Evolutionary conservation across 2,888 invertebrate genomes (phyloP).

Genomic region (Dryococelus australis): DNA sequence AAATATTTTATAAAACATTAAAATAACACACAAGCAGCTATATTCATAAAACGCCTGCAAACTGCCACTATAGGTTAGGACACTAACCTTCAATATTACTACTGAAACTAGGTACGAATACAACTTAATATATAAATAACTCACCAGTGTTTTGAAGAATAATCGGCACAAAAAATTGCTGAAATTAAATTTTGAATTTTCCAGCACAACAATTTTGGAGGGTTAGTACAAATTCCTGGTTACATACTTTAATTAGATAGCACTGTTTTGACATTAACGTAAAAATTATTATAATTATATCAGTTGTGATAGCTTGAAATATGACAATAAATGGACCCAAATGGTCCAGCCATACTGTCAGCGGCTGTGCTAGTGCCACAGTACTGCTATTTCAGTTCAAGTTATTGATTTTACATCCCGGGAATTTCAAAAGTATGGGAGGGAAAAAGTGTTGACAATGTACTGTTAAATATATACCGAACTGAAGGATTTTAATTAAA

Average conservation of each 20-base stretch:
- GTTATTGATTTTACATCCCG: slow-evolving; percentile 16
- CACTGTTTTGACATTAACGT: not conserved
- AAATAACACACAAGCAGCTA: no score
- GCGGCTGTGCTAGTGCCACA: not conserved
- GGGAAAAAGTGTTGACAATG: not conserved
- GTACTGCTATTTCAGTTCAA: slow-evolving; percentile 11
- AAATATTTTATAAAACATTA: no score
- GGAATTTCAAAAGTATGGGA: slow-evolving; percentile 16
- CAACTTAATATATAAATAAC: no score
- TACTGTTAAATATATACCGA: not conserved
- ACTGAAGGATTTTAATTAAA: not conserved
- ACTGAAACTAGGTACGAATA: no score
- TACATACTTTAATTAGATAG: not conserved
- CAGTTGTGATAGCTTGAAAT: not conserved
- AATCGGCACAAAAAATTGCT: no score
- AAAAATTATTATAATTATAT: not conserved
- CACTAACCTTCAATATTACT: no score
- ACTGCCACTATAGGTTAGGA: no score
- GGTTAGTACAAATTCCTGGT: not conserved
- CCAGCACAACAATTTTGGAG: not conserved
- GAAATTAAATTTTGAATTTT: not conserved
- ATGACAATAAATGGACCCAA: not conserved
- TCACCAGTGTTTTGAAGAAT: no score
- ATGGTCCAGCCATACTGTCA: slow-evolving; percentile 10
- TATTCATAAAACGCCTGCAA: no score